phyloP scores from a whole-genome alignment of 2,797 vertebrate species.

The Alosa sapidissima region DNA sequence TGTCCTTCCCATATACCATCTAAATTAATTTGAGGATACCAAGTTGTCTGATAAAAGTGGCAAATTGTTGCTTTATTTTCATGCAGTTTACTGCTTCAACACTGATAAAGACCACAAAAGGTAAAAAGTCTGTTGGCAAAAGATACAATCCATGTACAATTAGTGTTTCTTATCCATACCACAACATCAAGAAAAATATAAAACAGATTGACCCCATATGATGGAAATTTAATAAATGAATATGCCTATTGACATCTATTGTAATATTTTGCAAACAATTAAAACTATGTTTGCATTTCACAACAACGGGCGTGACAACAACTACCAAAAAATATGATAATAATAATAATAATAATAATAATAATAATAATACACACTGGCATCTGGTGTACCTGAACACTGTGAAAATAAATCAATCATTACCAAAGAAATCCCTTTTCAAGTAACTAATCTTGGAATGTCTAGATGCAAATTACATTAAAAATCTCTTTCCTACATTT shows the following conservation, averaged over 20 bases:
- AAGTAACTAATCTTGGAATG: slow-evolving; percentile 3
- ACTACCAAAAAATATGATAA: not conserved
- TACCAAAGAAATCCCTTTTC: not conserved
- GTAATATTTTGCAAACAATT: not conserved
- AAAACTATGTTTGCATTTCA: not conserved
- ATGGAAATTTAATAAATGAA: not conserved
- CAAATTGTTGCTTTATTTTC: no score
- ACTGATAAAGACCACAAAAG: not conserved
- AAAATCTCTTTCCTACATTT: not conserved
- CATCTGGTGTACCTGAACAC: not conserved
- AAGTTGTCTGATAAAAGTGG: no score
- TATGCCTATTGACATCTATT: not conserved
- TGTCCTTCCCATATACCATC: no score
- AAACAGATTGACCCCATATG: not conserved
- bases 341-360: no score
- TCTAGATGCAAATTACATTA: not conserved
- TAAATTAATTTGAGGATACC: no score
- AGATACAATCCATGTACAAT: no score
- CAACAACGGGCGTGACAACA: not conserved
- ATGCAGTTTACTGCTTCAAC: no score
- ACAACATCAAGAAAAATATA: no score
- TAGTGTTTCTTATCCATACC: no score
- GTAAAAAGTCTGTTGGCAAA: not conserved
- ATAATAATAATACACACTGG: not conserved
- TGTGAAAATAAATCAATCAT: not conserved